Conservation (phyloP, 2,113 vertebrate genomes). For the Sceloporus tristichus region DNA sequence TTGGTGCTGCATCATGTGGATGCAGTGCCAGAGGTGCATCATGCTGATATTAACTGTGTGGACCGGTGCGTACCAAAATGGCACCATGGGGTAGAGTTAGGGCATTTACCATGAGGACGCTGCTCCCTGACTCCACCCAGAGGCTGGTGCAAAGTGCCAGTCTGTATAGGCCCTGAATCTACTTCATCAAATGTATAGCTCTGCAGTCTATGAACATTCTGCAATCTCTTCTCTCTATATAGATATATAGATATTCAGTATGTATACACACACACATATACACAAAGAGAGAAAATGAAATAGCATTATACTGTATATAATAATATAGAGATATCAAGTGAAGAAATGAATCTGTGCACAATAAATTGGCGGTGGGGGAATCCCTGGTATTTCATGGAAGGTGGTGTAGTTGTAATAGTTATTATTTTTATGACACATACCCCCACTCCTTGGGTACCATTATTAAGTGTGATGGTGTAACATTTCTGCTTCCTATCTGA, state of each 20-base stretch:
- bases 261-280: too few species aligned
- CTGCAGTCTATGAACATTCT: neutral
- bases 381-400: neutral
- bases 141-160: too few species aligned
- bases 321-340: neutral
- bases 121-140: too few species aligned
- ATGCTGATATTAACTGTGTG: too few species aligned
- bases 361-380: neutral
- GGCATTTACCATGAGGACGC: too few species aligned
- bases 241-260: neutral
- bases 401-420: neutral
- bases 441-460: accelerated
- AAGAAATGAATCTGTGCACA: neutral
- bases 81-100: too few species aligned
- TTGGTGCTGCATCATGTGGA: too few species aligned
- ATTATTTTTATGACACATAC: neutral
- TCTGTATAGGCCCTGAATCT: too few species aligned
- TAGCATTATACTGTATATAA: neutral
- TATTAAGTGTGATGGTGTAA: accelerated
- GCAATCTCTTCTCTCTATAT: neutral
- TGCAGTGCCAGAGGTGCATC: too few species aligned
- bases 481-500: neutral
- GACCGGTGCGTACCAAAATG: too few species aligned
- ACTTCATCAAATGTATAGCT: too few species aligned
- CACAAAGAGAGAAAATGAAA: too few species aligned